These are phyloP conservation scores for Mionectes macconnelli DNA, from an alignment of 2,113 vertebrate species.

Conservation along the genomic window DNA sequence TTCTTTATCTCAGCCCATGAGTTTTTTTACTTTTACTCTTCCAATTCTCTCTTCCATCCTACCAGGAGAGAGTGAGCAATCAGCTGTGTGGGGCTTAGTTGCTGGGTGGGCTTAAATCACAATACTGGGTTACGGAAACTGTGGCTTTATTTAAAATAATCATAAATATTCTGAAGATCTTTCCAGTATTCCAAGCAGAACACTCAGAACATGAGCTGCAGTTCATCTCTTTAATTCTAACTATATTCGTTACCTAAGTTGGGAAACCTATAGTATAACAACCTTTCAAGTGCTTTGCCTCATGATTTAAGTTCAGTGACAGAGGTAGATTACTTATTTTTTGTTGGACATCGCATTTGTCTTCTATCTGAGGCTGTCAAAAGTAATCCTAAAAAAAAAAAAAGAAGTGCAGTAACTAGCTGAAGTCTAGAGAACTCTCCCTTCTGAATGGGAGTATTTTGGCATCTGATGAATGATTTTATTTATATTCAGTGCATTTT, in stretches of 20 bases:
- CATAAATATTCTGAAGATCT: not conserved
- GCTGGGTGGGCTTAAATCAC: not conserved
- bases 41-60: not conserved
- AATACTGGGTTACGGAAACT: not conserved
- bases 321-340: not conserved
- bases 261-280: not conserved
- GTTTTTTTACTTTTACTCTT: not conserved
- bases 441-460: slow-evolving; percentile 24
- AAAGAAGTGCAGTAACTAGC: not conserved
- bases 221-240: not conserved
- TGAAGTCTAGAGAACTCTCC: not conserved
- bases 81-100: not conserved
- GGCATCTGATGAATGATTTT: slow-evolving; percentile 34
- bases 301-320: not conserved
- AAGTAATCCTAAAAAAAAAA: slow-evolving; percentile 4
- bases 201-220: not conserved
- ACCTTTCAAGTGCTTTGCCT: not conserved
- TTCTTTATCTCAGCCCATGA: not conserved
- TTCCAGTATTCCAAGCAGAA: not conserved
- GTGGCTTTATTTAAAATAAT: not conserved
- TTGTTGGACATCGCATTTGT: not conserved
- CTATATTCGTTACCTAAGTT: not conserved
- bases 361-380: not conserved
- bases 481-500: slow-evolving; percentile 41
- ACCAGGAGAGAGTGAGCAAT: not conserved